These are phyloP conservation scores for Gobio occitaniae DNA, from an alignment of 2,797 vertebrate species.

Conservation along the genomic window DNA sequence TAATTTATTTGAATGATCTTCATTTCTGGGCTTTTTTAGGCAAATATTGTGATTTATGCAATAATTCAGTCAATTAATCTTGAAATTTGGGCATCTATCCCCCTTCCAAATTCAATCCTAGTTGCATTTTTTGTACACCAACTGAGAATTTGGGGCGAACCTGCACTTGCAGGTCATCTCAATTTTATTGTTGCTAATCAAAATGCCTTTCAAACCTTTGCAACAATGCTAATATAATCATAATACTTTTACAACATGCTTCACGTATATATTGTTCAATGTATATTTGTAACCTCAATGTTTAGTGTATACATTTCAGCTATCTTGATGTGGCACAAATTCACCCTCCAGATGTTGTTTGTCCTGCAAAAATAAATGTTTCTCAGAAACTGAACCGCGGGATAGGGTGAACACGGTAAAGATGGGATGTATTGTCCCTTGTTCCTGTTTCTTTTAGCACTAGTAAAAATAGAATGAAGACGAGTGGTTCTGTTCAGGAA, in stretches of 20 bases:
- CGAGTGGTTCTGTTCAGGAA: slow-evolving; percentile 30
- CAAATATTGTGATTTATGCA: background rate
- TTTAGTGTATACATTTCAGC: slow-evolving; percentile 30
- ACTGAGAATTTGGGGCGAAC: background rate
- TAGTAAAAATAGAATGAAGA: background rate
- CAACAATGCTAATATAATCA: background rate
- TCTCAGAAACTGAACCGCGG: background rate
- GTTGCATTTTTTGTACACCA: background rate
- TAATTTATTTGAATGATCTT: background rate
- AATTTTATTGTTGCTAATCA: background rate
- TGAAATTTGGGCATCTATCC: background rate
- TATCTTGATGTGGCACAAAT: slow-evolving; percentile 74
- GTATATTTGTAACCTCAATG: background rate
- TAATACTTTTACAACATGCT: background rate
- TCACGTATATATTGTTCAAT: background rate
- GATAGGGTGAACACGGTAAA: background rate
- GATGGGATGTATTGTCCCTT: background rate
- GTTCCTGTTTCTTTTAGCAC: background rate
- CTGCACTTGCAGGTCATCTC: background rate
- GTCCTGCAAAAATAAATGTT: slow-evolving; percentile 26
- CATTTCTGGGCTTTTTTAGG: background rate
- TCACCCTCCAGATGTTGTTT: slow-evolving; percentile 65
- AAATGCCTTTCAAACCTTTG: background rate
- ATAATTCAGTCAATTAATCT: background rate
- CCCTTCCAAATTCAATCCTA: too few relatives aligned